Evolutionary conservation across 37 sponge, comb jelly and placozoan genomes (phyloP).

Genomic region (Diacarnus erythraeanus): DNA sequence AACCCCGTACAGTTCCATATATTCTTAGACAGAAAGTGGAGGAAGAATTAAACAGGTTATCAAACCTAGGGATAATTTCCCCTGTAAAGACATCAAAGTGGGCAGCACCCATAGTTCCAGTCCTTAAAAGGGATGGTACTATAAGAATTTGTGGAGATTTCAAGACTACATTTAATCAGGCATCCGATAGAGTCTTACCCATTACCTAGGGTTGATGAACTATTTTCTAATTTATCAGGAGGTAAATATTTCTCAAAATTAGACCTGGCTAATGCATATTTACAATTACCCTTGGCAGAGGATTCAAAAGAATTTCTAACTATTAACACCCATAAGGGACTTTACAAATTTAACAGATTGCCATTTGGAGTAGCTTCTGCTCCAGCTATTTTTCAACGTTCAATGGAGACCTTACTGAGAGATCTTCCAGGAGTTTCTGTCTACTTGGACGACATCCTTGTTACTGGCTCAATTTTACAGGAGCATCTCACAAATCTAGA

Average conservation of each 20-base stretch:
- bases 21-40: constrained; percentile 28
- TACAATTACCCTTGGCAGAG: too few species aligned
- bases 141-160: too few species aligned
- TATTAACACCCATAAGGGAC: not conserved
- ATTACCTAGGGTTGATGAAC: constrained; percentile 42
- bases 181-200: constrained; percentile 43
- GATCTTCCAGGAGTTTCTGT: not conserved
- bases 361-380: not conserved
- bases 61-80: constrained; percentile 22
- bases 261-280: too few species aligned
- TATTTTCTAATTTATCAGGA: constrained; percentile 14
- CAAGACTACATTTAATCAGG: constrained; percentile 38
- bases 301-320: too few species aligned
- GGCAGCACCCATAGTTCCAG: constrained; percentile 71
- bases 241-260: too few species aligned
- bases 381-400: not conserved
- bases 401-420: not conserved
- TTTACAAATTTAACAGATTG: not conserved
- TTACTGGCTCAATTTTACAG: not conserved
- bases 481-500: not conserved
- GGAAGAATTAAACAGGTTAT: constrained; percentile 16
- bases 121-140: constrained; percentile 40
- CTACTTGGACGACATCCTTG: not conserved
- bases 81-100: constrained; percentile 60
- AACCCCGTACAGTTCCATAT: constrained; percentile 41